Evolutionary conservation across 2,888 invertebrate genomes (phyloP).

Genomic region (Drosophila peninsularis): DNA sequence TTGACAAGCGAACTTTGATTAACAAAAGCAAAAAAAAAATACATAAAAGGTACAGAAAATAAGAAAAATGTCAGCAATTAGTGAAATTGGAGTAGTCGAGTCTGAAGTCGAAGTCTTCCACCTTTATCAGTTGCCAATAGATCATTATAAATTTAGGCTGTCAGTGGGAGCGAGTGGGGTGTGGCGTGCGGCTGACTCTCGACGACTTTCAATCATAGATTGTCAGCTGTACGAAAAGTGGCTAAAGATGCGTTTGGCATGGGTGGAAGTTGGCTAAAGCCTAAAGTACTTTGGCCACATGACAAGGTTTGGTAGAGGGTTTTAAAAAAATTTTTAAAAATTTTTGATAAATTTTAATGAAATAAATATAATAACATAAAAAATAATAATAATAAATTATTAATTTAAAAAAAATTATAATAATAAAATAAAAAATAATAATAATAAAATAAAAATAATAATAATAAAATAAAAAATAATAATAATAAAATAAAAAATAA

Average conservation of each 20-base stretch:
- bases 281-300: not conserved
- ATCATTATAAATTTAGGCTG: conserved; percentile 2
- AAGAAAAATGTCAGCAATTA: conserved; percentile 42
- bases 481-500: no score
- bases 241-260: not conserved
- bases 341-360: no score
- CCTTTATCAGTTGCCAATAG: conserved; percentile 27
- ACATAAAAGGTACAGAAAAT: not conserved
- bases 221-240: not conserved
- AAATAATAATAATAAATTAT: no score
- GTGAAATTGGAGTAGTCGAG: conserved; percentile 42
- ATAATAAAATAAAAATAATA: no score
- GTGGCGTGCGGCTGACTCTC: not conserved
- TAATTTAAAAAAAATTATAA: no score
- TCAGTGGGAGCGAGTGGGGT: not conserved
- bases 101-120: conserved; percentile 4
- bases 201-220: not conserved
- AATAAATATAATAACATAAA: no score
- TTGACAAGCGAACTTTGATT: conserved; percentile 40
- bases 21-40: not conserved
- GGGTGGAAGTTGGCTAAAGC: not conserved
- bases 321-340: no score
- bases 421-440: no score
- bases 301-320: no score
- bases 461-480: no score